Conservation (phyloP, 2,113 vertebrate genomes). For the Neofelis nebulosa region DNA sequence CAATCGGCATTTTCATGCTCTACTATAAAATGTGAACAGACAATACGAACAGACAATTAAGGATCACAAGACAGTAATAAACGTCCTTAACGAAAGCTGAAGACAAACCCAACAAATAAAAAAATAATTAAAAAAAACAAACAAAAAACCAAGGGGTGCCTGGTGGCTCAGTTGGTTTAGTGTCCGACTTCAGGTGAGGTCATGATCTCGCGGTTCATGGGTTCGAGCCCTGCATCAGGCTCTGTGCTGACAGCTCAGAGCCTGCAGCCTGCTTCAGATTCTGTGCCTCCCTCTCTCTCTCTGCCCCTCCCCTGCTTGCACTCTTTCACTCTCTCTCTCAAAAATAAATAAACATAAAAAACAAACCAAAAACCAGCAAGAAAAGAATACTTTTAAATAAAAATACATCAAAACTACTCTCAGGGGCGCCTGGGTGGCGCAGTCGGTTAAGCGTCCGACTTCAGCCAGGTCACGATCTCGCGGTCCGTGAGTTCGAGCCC, state of each 20-base stretch:
- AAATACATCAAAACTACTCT: constrained; percentile 27
- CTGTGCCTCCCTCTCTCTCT: too few species aligned
- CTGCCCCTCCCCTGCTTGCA: too few species aligned
- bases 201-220: too few species aligned
- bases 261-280: too few species aligned
- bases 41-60: not conserved
- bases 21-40: not conserved
- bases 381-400: constrained; percentile 4
- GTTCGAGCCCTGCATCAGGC: too few species aligned
- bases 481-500: too few species aligned
- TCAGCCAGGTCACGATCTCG: too few species aligned
- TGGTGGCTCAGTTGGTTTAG: too few species aligned
- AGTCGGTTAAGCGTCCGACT: too few species aligned
- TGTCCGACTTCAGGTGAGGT: too few species aligned
- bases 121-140: not conserved
- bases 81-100: not conserved
- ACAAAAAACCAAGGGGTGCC: not conserved
- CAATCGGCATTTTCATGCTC: not conserved
- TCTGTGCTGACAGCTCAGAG: too few species aligned
- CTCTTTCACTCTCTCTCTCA: not conserved
- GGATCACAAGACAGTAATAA: not conserved
- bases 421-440: too few species aligned
- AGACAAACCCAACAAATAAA: not conserved
- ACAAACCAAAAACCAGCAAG: not conserved
- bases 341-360: not conserved